These are phyloP conservation scores for Anser brachyrhynchus DNA, from an alignment of 2,113 vertebrate genomes.

Conservation along the genomic window DNA sequence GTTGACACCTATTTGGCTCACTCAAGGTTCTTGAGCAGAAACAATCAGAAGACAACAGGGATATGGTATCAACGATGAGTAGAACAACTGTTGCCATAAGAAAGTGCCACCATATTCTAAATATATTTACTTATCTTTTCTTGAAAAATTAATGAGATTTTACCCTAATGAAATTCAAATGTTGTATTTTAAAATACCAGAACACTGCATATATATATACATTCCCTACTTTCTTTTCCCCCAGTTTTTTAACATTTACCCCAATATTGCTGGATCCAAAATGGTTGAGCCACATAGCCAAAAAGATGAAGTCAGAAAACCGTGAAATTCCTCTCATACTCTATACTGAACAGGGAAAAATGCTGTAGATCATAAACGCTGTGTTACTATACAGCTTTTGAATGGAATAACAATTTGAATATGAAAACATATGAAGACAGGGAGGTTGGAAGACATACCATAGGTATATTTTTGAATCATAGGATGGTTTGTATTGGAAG, in stretches of 20 bases:
- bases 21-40: not conserved
- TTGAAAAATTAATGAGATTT: not conserved
- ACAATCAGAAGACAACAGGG: not conserved
- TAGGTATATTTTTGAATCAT: not conserved
- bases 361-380: not conserved
- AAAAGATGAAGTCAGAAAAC: not conserved
- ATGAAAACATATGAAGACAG: too few species aligned
- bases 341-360: not conserved
- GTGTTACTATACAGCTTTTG: not conserved
- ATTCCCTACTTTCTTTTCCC: not conserved
- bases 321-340: not conserved
- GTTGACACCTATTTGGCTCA: not conserved
- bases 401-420: not conserved
- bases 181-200: not conserved
- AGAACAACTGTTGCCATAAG: not conserved
- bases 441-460: not conserved
- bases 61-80: fast-evolving
- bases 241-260: not conserved
- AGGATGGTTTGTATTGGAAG: too few species aligned
- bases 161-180: not conserved
- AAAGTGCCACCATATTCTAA: not conserved
- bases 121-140: not conserved
- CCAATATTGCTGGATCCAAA: not conserved
- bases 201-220: not conserved
- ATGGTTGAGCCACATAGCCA: not conserved